A percentile compares a stretch with the other conserved stretches of the same genome.
Evolutionary conservation across 2,888 invertebrate genomes (phyloP).

Genomic region (Anticlea derivata): DNA sequence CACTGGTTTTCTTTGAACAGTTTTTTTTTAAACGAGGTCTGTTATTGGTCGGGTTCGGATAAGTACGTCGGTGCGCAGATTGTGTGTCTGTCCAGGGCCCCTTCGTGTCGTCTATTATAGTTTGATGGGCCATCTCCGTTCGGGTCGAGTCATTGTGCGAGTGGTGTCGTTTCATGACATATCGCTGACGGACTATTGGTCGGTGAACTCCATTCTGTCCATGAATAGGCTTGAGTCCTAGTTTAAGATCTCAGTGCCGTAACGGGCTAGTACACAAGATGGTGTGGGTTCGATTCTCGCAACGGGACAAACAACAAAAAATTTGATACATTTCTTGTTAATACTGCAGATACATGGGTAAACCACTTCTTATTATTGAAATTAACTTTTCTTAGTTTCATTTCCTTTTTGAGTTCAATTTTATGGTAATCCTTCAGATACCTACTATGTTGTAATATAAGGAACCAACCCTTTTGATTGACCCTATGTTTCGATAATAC

Average conservation of each 20-base stretch:
- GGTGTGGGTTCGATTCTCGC: too few species aligned
- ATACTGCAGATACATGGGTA: too few species aligned
- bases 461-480: too few species aligned
- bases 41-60: constrained; percentile 16
- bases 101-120: constrained; percentile 71
- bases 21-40: constrained; percentile 19
- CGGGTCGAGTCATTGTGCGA: constrained; percentile 39
- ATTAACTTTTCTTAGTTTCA: too few species aligned
- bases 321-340: too few species aligned
- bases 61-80: constrained; percentile 58
- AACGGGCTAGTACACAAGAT: too few species aligned
- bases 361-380: too few species aligned
- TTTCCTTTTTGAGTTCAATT: too few species aligned
- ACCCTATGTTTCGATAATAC: too few species aligned
- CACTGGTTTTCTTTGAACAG: constrained; percentile 8
- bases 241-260: neutral
- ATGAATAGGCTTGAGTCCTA: constrained; percentile 11
- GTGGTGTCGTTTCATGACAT: constrained; percentile 34
- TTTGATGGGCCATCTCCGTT: constrained; percentile 81
- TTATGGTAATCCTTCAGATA: too few species aligned
- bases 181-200: constrained; percentile 40
- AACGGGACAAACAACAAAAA: too few species aligned
- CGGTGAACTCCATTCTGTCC: constrained; percentile 49
- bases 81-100: constrained; percentile 70
- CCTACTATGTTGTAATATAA: too few species aligned